phyloP scores from a whole-genome alignment of 1,140 invertebrate species.

The Lethrus apterus region DNA sequence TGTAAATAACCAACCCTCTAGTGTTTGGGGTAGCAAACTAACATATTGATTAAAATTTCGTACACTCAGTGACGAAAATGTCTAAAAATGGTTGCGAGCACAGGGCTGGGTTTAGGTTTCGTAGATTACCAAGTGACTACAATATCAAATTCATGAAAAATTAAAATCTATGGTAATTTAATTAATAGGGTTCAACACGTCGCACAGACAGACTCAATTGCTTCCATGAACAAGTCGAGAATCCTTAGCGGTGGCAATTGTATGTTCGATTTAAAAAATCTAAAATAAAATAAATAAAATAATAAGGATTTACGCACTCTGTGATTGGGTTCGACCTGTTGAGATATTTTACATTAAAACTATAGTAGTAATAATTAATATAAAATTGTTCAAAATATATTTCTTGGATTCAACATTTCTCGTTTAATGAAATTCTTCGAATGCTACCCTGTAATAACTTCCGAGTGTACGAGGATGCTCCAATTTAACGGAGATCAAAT shows the following conservation, averaged over 20 bases:
- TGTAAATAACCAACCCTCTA: slow-evolving; percentile 12
- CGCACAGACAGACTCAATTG: background rate
- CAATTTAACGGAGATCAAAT: slow-evolving; percentile 23
- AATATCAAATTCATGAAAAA: no score
- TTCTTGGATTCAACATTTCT: background rate
- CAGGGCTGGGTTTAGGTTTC: slow-evolving; percentile 7
- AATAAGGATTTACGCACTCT: background rate
- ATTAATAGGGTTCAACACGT: background rate
- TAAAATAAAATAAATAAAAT: background rate
- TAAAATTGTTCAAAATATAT: background rate
- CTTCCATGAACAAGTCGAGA: no score
- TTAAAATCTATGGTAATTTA: background rate
- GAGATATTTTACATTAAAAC: background rate
- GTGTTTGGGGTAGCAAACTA: slow-evolving; percentile 13
- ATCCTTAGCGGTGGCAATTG: no score
- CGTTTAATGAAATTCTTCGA: background rate
- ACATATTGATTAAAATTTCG: slow-evolving; percentile 13
- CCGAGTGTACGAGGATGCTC: slow-evolving; percentile 25
- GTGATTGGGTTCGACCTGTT: background rate
- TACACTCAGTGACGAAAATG: slow-evolving; percentile 13
- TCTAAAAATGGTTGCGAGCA: slow-evolving; percentile 9
- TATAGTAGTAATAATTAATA: background rate
- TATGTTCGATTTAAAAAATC: no score
- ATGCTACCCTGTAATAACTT: slow-evolving; percentile 11
- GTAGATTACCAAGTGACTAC: background rate